Percentiles rank a stretch among this genome's conserved stretches.
Evolutionary conservation across 2,113 vertebrate genomes (phyloP).

Genomic region (Saguinus imperator): DNA sequence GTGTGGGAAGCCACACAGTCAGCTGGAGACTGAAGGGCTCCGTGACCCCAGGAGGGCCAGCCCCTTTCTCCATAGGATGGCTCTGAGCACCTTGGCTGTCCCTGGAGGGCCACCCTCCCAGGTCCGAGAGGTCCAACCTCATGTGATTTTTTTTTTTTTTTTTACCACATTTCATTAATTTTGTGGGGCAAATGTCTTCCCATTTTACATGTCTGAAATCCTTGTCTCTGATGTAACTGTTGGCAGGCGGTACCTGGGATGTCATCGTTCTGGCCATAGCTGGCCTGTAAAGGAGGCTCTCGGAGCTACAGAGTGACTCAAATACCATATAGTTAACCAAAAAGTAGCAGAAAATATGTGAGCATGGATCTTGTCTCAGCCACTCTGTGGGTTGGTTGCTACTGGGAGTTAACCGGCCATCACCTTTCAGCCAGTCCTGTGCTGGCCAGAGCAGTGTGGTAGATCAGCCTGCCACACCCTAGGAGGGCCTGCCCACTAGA

Average conservation of each 20-base stretch:
- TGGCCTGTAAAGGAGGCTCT: not conserved
- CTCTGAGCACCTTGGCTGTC: not conserved
- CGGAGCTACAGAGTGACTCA: not conserved
- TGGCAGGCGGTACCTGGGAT: not conserved
- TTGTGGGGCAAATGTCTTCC: not conserved
- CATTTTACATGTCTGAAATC: not conserved
- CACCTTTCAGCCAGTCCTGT: not conserved
- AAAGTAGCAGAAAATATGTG: not conserved
- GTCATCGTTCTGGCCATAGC: accelerated
- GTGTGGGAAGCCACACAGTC: not conserved
- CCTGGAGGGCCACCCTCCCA: not conserved
- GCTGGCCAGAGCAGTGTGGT: too few species aligned
- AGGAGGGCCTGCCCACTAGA: not conserved
- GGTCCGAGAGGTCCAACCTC: not conserved
- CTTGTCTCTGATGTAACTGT: not conserved
- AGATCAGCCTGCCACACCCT: not conserved
- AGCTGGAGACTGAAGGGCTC: not conserved
- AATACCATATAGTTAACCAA: not conserved
- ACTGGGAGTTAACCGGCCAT: not conserved
- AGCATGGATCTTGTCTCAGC: not conserved
- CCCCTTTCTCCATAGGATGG: too few species aligned
- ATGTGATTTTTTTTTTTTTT: not conserved
- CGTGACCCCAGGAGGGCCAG: too few species aligned
- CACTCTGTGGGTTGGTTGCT: not conserved
- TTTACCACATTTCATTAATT: not conserved